Base-by-base conservation (phyloP, 2,797 vertebrate species). In the Poecilia wingei region DNA sequence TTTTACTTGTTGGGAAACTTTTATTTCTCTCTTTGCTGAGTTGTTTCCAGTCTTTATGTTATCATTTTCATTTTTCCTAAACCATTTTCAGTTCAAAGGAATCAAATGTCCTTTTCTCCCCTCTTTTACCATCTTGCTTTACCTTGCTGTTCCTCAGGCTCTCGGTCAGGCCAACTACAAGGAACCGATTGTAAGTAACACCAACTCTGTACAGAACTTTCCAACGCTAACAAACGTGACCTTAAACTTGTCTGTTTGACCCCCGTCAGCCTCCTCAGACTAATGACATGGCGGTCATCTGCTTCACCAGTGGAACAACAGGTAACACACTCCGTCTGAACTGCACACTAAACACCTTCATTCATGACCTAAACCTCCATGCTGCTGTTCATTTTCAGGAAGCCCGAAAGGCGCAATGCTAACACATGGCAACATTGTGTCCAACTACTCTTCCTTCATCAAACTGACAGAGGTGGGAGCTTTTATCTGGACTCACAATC, bases 221-320 rank as follows among this genome's bases (percentile, higher is more conserved):
- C 61, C 41, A 14, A 13, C 1, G 5, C 10, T n/a, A 16, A 28
- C 5, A 46, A 70, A 28, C 2, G 1, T 46, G 68, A 28, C 1
- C 14, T 8, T 46, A 16, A 70, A 28, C 46, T 55, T 10, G 7
- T n/a, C 41, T 45, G 20, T 71, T 31, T 8, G 72, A n/a, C 72
- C 25, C 6, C n/a, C 9, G 75, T 12, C 84, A 98, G 97, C 96
- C 96, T 85, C 97, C 97, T 18, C 86, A 78, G 46, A 95, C 97
- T 74, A 95, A 97, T 84, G 97, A 98, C 89, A 89, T 98, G 91
- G 97, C 97, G 51, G 43, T 98, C 73, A 92, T 98, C 93, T 98
- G 97, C 90, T 98, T 98, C 90, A 98, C 97, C 83, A 98, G 97
- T 81, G 97, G 97, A 89, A 98, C 97, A 0, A 98, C 97, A 94